Evolutionary conservation across 2,888 invertebrate genomes (phyloP), one percentile per base, ranked within the genome.

Genomic region (Orthosia gothica): DNA sequence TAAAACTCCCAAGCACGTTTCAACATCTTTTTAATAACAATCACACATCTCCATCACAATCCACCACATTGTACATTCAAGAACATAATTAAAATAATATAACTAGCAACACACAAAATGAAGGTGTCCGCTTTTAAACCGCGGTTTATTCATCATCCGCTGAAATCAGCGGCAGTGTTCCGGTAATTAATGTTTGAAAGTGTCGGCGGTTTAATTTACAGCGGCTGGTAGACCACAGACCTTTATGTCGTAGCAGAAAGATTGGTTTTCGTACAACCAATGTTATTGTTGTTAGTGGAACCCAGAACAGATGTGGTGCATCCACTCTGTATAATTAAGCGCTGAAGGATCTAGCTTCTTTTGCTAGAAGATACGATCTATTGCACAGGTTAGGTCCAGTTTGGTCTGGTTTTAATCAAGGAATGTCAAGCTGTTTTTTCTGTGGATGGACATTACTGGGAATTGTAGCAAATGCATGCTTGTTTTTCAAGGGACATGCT

Each of bases 161-260:
- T 65, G 67, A 73, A 79, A 81, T 75, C 78, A 82, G 59, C 50
- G 74, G 54, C 69, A 74, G 80, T 83, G 79, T 81, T 72, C 50
- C 69, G n/a, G 71, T 85, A 84, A 88, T 88, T 83, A 83, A 81
- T 79, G 74, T 78, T 76, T 68, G 70, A 59, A 70, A 64, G 66
- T 74, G 65, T 26, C 66, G 70, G 69, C 13, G 79, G 67, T 77
- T 75, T 74, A 75, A 77, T 77, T 79, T 77, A 74, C 57, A 74
- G 40, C n/a, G 54, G 45, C 18, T 45, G 12, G 61, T 61, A 20
- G 12, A 50, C 40, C 40, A 50, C 20, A 20, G 15, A 11, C 26
- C 40, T 55, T 55, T 62, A 55, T 40, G 16, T 55, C 40, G 23
- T 5, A 16, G 73, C 3, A 26, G 12, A 18, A 74, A 75, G 32